These are phyloP conservation scores for Timandra comae DNA, from an alignment of 2,888 invertebrate genomes.

Conservation along the genomic window DNA sequence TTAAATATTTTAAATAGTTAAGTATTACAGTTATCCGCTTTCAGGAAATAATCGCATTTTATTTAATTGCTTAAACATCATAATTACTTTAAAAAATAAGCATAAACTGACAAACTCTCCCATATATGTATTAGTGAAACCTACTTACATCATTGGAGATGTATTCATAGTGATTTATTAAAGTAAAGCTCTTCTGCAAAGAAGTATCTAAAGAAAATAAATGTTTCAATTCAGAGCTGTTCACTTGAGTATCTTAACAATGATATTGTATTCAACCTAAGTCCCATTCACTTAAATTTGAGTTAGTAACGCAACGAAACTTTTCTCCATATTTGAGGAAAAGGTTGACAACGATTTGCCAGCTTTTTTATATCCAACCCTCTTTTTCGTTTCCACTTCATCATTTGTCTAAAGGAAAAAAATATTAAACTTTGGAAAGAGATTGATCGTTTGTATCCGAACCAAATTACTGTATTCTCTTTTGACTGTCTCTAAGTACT, in stretches of 20 bases:
- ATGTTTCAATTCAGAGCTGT: constrained; percentile 3
- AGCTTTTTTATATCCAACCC: constrained; percentile 24
- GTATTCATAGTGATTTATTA: too few species aligned
- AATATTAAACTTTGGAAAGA: constrained; percentile 33
- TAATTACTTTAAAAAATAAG: too few species aligned
- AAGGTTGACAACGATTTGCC: constrained; percentile 24
- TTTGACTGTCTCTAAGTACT: constrained; percentile 28
- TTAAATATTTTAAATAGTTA: too few species aligned
- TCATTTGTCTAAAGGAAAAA: constrained; percentile 38
- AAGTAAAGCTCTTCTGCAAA: too few species aligned
- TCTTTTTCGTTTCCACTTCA: constrained; percentile 30
- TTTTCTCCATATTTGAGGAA: constrained; percentile 22
- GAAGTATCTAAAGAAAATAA: too few species aligned
- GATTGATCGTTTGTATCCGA: constrained; percentile 39
- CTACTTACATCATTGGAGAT: too few species aligned
- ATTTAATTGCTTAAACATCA: too few species aligned
- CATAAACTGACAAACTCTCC: too few species aligned
- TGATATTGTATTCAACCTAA: constrained; percentile 1
- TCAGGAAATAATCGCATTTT: too few species aligned
- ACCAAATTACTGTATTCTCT: constrained; percentile 25
- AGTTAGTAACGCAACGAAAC: constrained; percentile 19
- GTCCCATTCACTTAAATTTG: constrained; percentile 21
- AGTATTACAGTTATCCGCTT: too few species aligned
- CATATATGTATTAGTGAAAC: too few species aligned
- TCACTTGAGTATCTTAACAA: constrained; percentile 1